phyloP scores from a whole-genome alignment of 2,797 vertebrate species.

The Erethizon dorsatum region DNA sequence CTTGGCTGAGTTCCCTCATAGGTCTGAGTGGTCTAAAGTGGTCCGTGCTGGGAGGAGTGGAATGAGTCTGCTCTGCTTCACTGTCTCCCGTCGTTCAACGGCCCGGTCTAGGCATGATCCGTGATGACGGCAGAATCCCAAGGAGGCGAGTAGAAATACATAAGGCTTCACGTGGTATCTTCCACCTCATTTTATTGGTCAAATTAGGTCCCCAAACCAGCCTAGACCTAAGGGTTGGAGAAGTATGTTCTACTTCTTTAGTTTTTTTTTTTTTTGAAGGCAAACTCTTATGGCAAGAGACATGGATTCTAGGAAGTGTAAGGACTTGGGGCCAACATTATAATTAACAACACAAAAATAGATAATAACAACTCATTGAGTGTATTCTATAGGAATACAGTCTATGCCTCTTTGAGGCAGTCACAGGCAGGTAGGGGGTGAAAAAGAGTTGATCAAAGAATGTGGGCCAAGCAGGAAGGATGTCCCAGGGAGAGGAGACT shows the following conservation, averaged over 20 bases:
- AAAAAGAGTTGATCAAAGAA: neutral
- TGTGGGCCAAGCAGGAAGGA: neutral
- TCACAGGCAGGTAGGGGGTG: neutral
- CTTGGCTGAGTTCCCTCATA: neutral
- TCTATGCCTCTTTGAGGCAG: neutral
- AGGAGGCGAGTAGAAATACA: neutral
- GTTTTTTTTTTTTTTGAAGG: neutral
- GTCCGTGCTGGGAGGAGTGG: neutral
- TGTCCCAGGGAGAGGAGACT: neutral
- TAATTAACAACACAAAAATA: neutral
- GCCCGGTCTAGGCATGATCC: too few species aligned
- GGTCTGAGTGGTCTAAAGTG: neutral
- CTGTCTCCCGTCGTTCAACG: neutral
- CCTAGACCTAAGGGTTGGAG: neutral
- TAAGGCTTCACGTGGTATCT: neutral
- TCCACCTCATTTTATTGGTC: neutral
- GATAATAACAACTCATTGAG: neutral
- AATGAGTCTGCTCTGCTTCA: neutral
- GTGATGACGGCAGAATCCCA: neutral
- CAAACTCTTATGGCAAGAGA: neutral
- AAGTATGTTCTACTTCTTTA: neutral
- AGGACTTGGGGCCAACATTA: neutral
- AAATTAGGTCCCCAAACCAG: neutral
- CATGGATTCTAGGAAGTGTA: neutral
- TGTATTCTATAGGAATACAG: neutral